Evolutionary conservation across 2,113 vertebrate genomes (phyloP).

Genomic region (Lynx canadensis): DNA sequence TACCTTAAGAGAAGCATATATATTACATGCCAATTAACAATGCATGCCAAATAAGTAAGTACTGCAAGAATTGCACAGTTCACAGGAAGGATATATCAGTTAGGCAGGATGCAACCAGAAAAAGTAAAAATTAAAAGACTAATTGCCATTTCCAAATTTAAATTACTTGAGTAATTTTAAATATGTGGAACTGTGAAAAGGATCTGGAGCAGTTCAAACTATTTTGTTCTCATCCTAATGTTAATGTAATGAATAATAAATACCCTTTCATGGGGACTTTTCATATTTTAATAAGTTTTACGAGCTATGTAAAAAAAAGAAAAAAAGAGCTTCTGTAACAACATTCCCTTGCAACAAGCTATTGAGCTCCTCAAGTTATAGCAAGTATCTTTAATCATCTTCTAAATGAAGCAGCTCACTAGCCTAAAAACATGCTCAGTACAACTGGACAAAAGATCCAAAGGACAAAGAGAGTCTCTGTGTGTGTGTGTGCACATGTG

Average conservation of each 20-base stretch:
- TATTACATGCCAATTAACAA: neutral
- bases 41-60: neutral
- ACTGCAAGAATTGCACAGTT: neutral
- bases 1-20: neutral
- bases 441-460: neutral
- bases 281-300: constrained; percentile 34
- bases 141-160: constrained; percentile 7
- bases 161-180: constrained; percentile 33
- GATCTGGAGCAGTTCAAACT: neutral
- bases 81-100: neutral
- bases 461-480: neutral
- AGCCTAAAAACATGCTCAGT: neutral
- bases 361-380: neutral
- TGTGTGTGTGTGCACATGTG: neutral
- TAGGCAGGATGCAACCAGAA: neutral
- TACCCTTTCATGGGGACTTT: neutral
- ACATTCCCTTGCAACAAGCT: neutral
- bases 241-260: constrained; percentile 3
- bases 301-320: neutral
- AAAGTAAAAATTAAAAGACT: constrained; percentile 34
- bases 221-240: neutral
- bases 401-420: neutral
- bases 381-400: neutral
- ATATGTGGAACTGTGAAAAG: neutral
- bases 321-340: neutral